Conservation (phyloP, 2,113 vertebrate species). For the Nematolebias whitei region DNA sequence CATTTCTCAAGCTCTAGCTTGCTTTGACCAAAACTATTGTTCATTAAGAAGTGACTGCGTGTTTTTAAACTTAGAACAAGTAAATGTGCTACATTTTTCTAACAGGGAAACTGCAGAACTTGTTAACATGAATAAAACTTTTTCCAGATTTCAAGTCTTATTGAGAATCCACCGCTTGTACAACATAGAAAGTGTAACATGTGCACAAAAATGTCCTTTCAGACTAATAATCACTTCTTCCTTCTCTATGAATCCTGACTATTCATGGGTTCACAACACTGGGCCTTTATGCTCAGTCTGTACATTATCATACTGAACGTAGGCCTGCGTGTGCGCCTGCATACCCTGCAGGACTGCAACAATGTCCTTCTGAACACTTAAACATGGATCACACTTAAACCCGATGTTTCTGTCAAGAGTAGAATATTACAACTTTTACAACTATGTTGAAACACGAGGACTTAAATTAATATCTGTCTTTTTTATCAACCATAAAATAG, state of each 20-base stretch:
- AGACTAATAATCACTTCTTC: constrained; percentile 44
- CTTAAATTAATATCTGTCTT: no score
- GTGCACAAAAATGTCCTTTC: constrained; percentile 27
- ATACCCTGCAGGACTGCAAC: constrained; percentile 15
- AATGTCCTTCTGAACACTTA: not conserved
- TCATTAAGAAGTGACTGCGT: not conserved
- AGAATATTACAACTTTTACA: no score
- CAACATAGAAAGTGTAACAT: constrained; percentile 12
- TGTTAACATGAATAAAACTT: not conserved
- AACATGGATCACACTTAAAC: not conserved
- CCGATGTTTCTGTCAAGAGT: not conserved
- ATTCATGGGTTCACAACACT: constrained; percentile 67
- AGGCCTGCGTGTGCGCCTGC: constrained; percentile 38
- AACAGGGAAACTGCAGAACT: not conserved
- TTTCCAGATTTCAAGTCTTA: not conserved
- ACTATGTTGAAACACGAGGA: no score
- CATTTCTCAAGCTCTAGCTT: no score
- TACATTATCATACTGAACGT: constrained; percentile 57
- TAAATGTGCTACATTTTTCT: no score
- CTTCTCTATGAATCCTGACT: constrained; percentile 56
- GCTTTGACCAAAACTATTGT: no score
- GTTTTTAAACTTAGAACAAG: not conserved
- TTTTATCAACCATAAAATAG: no score
- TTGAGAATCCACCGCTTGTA: not conserved
- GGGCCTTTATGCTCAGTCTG: constrained; percentile 54